Conservation (phyloP, 1,140 invertebrate species). For the Orchesella cincta region DNA sequence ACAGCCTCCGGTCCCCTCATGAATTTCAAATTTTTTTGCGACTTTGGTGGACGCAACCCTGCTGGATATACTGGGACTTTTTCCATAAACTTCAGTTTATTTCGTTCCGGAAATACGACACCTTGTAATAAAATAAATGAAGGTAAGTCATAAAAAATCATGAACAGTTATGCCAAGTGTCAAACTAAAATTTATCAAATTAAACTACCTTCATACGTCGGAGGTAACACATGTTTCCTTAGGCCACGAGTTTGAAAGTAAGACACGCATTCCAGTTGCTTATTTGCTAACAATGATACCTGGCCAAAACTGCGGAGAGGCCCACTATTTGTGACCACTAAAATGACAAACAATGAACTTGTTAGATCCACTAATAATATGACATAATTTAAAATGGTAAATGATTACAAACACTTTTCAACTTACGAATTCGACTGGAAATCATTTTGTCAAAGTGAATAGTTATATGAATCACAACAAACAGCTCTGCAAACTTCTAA, state of each 20-base stretch:
- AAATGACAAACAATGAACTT: not conserved
- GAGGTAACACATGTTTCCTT: not conserved
- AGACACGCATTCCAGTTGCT: not conserved
- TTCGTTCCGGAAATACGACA: slow-evolving; percentile 71
- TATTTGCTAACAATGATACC: not conserved
- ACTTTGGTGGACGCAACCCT: slow-evolving; percentile 72
- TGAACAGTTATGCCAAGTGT: not conserved
- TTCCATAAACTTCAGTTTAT: slow-evolving; percentile 67
- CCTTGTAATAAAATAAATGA: slow-evolving; percentile 58
- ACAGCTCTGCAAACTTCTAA: too few species aligned
- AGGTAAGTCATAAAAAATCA: not conserved
- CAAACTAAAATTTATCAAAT: not conserved
- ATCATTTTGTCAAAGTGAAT: too few species aligned
- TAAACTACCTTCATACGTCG: slow-evolving; percentile 5
- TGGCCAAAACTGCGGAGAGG: not conserved
- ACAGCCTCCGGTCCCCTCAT: slow-evolving; percentile 87
- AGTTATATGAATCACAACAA: too few species aligned
- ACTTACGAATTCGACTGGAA: too few species aligned
- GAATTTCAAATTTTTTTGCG: slow-evolving; percentile 74
- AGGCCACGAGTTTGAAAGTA: not conserved
- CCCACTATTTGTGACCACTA: not conserved
- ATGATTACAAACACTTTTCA: too few species aligned
- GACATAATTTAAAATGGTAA: too few species aligned
- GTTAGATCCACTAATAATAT: not conserved
- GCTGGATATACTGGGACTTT: slow-evolving; percentile 72